phyloP scores from a whole-genome alignment of 2,797 vertebrate species.

The Borostomias antarcticus region DNA sequence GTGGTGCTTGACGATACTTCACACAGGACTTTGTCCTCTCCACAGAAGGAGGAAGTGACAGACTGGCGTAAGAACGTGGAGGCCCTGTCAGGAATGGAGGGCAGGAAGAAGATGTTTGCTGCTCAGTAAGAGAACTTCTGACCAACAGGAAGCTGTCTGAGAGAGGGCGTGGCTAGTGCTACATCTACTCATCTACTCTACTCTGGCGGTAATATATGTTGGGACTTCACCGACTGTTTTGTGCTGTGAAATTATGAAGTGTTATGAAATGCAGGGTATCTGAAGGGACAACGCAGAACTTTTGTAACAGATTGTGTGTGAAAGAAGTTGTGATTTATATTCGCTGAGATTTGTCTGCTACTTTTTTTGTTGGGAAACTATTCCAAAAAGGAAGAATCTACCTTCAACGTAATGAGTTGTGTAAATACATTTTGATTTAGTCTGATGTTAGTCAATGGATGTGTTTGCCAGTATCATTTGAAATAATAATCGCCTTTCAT shows the following conservation, averaged over 20 bases:
- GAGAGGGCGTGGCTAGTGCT: neutral
- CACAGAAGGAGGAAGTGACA: constrained; percentile 61
- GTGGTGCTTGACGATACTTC: neutral
- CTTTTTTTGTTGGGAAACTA: constrained; percentile 4
- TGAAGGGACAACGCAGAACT: neutral
- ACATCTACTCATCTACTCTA: too few species aligned
- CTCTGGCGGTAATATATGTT: neutral
- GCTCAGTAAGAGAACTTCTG: constrained; percentile 10
- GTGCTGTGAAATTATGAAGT: neutral
- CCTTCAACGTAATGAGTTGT: constrained; percentile 29
- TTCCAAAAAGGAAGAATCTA: constrained; percentile 18
- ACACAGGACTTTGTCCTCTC: neutral
- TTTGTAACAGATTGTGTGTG: neutral
- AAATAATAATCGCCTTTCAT: neutral
- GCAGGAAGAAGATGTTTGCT: constrained; percentile 59
- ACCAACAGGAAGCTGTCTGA: neutral
- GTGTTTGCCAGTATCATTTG: neutral
- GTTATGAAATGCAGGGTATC: neutral
- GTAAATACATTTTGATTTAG: constrained; percentile 37
- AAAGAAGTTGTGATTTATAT: neutral
- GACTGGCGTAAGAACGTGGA: constrained; percentile 69
- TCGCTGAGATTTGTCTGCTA: neutral
- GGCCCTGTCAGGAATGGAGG: constrained; percentile 64
- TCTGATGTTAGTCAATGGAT: constrained; percentile 35
- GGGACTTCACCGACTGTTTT: neutral